Base-by-base conservation (phyloP, 2,113 vertebrate species). In the Oncorhynchus mykiss region DNA sequence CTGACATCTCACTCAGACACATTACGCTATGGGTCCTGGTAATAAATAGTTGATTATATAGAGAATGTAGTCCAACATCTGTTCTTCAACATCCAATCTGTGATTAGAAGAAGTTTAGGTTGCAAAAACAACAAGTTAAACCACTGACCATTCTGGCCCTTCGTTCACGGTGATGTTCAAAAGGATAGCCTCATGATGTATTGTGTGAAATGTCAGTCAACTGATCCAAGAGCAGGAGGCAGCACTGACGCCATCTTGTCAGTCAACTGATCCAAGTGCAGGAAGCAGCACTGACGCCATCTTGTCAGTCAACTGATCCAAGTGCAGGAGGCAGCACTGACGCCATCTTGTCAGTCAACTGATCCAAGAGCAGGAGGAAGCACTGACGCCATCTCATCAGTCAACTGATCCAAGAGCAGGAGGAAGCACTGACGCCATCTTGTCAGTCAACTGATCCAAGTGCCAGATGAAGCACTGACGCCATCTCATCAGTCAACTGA, bases 1-100 rank as follows among this genome's bases (percentile, higher is more conserved):
- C 68, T 82, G 78, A 87, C 82, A 79, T 76, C 85, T 84, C 75
- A 45, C 71, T 82, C 81, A 4, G 14, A n/a, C 49, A 45, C 9
- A 11, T 3, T 3, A 2, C 39, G 12, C 4, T 18, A 54, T 18
- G 5, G 51, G 51, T 54, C 14, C 51, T 54, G 51, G 51, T 54
- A 16, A 54, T 18, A 16, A 5, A 18, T 54, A 16, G 4, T 54
- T 16, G 0, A 18, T 14, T 18, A 18, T 54, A 54, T 18, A 54
- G 51, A 14, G 16, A 54, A 54, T 18, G 2, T 5, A 54, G 16
- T 54, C 12, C 39, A 14, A 54, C 51, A 3, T 14, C 12, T 54
- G 5, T 18, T 54, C 51, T 18, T 18, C 13, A 18, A 54, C 51
- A 54, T 54, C 49, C 51, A 4, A 54, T 54, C 51, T 3, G 12